Evolutionary conservation across 1,140 invertebrate genomes (phyloP).

Genomic region (Drosophila oshimai): DNA sequence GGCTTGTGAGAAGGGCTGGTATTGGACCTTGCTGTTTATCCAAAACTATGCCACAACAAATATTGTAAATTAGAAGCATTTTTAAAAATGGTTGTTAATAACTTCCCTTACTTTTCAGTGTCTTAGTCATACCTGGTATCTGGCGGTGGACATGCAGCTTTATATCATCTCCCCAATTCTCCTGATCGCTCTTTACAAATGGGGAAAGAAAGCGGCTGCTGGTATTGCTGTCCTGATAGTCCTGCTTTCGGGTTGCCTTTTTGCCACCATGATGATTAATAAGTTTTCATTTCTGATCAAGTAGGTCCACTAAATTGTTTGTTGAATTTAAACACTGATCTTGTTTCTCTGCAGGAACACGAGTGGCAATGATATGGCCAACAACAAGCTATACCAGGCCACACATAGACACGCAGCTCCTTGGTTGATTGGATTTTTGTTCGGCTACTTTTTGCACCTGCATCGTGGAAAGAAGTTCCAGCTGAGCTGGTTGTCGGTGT

Average conservation of each 20-base stretch:
- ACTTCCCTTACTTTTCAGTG: conserved; percentile 86
- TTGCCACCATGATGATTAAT: conserved; percentile 42
- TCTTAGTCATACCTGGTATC: conserved; percentile 94
- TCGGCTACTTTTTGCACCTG: conserved; percentile 32
- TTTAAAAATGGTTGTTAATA: too few species aligned
- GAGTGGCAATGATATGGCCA: not conserved
- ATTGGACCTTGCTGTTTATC: conserved; percentile 42
- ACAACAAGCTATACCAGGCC: conserved; percentile 30
- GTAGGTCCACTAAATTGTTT: not conserved
- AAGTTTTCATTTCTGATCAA: not conserved
- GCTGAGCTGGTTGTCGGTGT: conserved; percentile 13
- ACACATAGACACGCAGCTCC: conserved; percentile 24
- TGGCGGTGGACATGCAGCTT: conserved; percentile 93
- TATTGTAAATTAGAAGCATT: conserved; percentile 59
- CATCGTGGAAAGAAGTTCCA: conserved; percentile 18
- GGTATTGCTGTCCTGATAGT: conserved; percentile 30
- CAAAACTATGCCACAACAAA: conserved; percentile 42
- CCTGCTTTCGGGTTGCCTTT: conserved; percentile 33
- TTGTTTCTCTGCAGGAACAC: not conserved
- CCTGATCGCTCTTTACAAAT: conserved; percentile 87
- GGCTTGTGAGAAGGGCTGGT: conserved; percentile 73
- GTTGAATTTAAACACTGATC: fast-evolving
- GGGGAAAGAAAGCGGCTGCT: conserved; percentile 73
- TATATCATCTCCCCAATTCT: conserved; percentile 90
- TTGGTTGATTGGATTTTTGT: conserved; percentile 52